Base-by-base conservation (phyloP, 2,797 vertebrate genomes). In the Sebastes hubbsi region DNA sequence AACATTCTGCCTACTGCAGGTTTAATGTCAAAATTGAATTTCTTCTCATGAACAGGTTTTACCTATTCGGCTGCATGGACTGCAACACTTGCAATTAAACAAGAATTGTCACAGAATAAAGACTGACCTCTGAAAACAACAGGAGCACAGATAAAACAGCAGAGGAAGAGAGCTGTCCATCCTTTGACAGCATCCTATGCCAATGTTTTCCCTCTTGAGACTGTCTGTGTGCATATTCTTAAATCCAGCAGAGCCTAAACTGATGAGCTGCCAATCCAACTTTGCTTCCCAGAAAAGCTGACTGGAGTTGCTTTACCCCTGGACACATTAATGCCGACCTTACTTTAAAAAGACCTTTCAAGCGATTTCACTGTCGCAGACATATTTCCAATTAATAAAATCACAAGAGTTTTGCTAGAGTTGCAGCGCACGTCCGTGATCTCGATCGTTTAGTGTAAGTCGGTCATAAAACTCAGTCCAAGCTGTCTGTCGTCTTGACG, bases 231-330 rank as follows among this genome's bases (percentile, higher is more conserved):
- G 16, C 42, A 30, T 32, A n/a, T 34, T 58, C 56, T 74, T 46
- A 22, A 62, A 62, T 66, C 78, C 25, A 49, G 64, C 72, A 85
- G 72, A 75, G 75, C 82, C 68, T 67, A 22, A 16, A 64, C 58
- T 81, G 78, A 83, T 73, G 74, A 78, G 56, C 88, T 86, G 78
- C 58, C 34, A 83, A 70, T 90, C 80, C 77, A 32, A 69, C 73
- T 56, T 16, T 30, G 49, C 82, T 80, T 78, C 34, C 34, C 18
- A 72, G 38, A 54, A 54, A 75, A 38, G n/a, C 52, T 22, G 32
- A 59, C 75, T 54, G 36, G 49, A 70, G 62, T 54, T 52, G 29
- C 29, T 56, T 64, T 25, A 20, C 60, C 64, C 6, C 60, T 49
- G 46, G 60, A 36, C 22, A 59, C 36, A 69, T 77, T 46, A 46